Percentiles rank a stretch among this genome's conserved stretches.
phyloP scores from a whole-genome alignment of 2,888 invertebrate genomes.

The Drosophila hamatofila region DNA sequence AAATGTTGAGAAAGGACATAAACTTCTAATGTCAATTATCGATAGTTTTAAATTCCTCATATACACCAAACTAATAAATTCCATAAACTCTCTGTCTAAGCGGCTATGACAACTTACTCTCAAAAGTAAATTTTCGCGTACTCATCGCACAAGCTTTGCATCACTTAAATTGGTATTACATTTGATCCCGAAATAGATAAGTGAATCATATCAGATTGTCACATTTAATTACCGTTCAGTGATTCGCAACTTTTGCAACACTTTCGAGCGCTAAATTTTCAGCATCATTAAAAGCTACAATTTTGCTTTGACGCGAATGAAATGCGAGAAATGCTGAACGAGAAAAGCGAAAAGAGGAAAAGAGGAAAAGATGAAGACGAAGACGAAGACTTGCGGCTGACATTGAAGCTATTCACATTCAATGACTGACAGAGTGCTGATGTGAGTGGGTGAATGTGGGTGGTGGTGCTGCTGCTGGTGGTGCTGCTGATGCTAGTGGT shows the following conservation, averaged over 20 bases:
- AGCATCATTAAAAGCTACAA: conserved; percentile 53
- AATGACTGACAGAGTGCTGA: conserved; percentile 42
- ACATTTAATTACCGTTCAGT: conserved; percentile 42
- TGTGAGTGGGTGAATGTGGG: conserved; percentile 1
- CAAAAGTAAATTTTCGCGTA: background rate
- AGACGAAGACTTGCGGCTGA: conserved; percentile 47
- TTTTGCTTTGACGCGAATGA: conserved; percentile 24
- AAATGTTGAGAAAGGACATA: too few relatives aligned
- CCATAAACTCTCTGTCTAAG: too few relatives aligned
- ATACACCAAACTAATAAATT: too few relatives aligned
- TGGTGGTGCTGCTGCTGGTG: background rate
- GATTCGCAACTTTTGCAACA: conserved; percentile 37
- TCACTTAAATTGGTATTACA: conserved; percentile 4
- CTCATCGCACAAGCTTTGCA: conserved; percentile 7
- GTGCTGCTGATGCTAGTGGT: conserved; percentile 8
- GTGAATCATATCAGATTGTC: conserved; percentile 16
- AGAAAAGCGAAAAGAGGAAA: too few relatives aligned
- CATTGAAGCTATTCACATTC: conserved; percentile 54
- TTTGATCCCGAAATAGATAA: conserved; percentile 11
- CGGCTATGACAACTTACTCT: too few relatives aligned
- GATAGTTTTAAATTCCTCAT: background rate
- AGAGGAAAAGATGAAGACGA: background rate
- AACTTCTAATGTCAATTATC: background rate
- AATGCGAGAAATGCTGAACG: conserved; percentile 10
- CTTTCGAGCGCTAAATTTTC: conserved; percentile 39